Evolutionary conservation across 2,888 invertebrate genomes (phyloP), one percentile per base, ranked within the genome.

Genomic region (Endomychus coccineus): DNA sequence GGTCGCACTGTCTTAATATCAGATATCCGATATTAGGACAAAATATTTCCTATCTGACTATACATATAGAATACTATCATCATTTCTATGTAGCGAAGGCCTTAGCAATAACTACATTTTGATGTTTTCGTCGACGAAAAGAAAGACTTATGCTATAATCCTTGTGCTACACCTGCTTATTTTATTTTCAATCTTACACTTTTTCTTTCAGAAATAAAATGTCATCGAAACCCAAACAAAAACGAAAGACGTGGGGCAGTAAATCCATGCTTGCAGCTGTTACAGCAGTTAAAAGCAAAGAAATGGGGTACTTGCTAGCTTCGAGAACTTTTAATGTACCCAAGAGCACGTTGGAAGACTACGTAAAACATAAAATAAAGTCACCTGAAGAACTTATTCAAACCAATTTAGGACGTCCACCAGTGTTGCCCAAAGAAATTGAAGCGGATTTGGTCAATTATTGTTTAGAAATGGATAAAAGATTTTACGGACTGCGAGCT

Each of bases 161-260:
- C n/a, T n/a, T n/a, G n/a, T n/a, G n/a, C n/a, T n/a, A n/a, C n/a
- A n/a, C n/a, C n/a, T n/a, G n/a, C n/a, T n/a, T n/a, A n/a, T n/a
- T n/a, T n/a, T n/a, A n/a, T n/a, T n/a, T n/a, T n/a, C n/a, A n/a
- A n/a, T n/a, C n/a, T n/a, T n/a, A n/a, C n/a, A n/a, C n/a, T n/a
- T n/a, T n/a, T n/a, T n/a, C n/a, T n/a, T n/a, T n/a, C n/a, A n/a
- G n/a, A n/a, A n/a, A n/a, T n/a, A n/a, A n/a, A n/a, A n/a, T n/a
- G n/a, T n/a, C n/a, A n/a, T n/a, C n/a, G n/a, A n/a, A n/a, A n/a
- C n/a, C n/a, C n/a, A n/a, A n/a, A n/a, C n/a, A n/a, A n/a, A n/a
- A n/a, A n/a, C n/a, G n/a, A n/a, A 68, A 71, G 48, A 75, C 75
- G 47, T 69, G 67, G 36, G 69, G 70, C 22, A 62, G 64, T 3